Evolutionary conservation across 2,113 vertebrate species (phyloP), one percentile per base, ranked within the genome.

Genomic region (Athene cunicularia): DNA sequence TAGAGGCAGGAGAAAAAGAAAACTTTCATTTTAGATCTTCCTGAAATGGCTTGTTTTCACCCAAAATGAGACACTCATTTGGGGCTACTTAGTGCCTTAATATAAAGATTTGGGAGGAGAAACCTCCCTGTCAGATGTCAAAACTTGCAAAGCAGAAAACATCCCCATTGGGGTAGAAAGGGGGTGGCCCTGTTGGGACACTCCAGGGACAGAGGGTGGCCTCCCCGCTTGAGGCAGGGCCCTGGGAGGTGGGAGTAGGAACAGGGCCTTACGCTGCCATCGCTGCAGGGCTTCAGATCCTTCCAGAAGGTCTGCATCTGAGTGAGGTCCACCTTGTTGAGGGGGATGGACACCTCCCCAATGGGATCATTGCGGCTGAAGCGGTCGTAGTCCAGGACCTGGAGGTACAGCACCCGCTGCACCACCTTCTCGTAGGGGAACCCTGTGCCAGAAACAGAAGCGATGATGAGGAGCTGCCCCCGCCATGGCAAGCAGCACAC

Each of bases 241-340:
- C 27, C 41, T 47, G 3, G 7, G 26, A 14, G 12, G 1, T 3
- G 2, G 39, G 26, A 66, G 8, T 24, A 66, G 47, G 28, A 14
- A 9, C 90, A 20, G 74, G 49, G 71, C 39, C 99, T 99, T 99
- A 99, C 99, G 11, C 99, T 99, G 98, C 99, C 99, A n/a, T 99
- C 99, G 4, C 99, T 99, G 98, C 99, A 99, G 35, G 99, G 99
- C 96, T 99, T 99, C 94, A 99, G 98, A 91, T 99, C 99, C 98
- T 99, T 99, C 99, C 99, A 99, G 98, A 99, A 99, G 64, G 99
- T 99, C 98, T 99, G 99, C 99, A 99, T 99, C 98, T 99, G 99
- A 60, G 99, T 99, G 96, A 99, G 98, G 97, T 99, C 99, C 97
- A 99, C 98, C 97, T 99, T 99, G 98, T 99, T 99, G 96, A 99